Evolutionary conservation across 2,888 invertebrate genomes (phyloP).

Genomic region (Microplitis deprimator): DNA sequence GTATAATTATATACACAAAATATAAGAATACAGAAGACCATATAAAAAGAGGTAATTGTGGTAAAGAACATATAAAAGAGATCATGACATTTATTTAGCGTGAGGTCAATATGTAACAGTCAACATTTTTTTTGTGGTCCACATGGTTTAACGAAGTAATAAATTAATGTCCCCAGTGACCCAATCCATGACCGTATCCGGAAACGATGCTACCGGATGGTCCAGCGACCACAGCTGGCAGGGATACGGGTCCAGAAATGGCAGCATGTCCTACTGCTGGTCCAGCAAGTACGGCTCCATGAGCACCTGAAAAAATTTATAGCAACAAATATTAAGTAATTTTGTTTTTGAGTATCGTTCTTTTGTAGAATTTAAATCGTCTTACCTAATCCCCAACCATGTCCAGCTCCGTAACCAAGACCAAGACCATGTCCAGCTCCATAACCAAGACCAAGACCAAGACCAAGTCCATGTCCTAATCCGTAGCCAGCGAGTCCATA

Average conservation of each 20-base stretch:
- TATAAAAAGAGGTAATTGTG: constrained; percentile 62
- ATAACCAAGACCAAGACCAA: constrained; percentile 45
- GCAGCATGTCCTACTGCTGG: constrained; percentile 63
- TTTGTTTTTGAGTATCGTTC: no score
- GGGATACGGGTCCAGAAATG: constrained; percentile 63
- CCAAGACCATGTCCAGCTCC: constrained; percentile 37
- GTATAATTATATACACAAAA: constrained; percentile 46
- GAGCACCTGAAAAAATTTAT: constrained; percentile 45
- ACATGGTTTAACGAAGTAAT: not conserved
- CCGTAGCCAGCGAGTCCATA: constrained; percentile 39
- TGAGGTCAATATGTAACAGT: constrained; percentile 33
- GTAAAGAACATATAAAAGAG: constrained; percentile 53
- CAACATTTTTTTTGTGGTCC: constrained; percentile 29
- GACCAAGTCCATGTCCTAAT: constrained; percentile 22
- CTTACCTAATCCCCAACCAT: constrained; percentile 12
- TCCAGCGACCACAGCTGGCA: constrained; percentile 65
- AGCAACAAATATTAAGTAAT: not conserved
- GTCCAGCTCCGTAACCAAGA: not conserved
- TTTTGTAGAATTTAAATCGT: no score
- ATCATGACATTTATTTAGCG: constrained; percentile 58
- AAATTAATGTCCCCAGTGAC: constrained; percentile 21
- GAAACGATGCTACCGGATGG: constrained; percentile 67
- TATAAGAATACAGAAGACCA: constrained; percentile 55
- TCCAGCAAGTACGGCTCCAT: constrained; percentile 64
- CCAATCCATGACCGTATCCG: constrained; percentile 51